These are phyloP conservation scores for Apeltes quadracus DNA, from an alignment of 2,113 vertebrate genomes.

Conservation along the genomic window DNA sequence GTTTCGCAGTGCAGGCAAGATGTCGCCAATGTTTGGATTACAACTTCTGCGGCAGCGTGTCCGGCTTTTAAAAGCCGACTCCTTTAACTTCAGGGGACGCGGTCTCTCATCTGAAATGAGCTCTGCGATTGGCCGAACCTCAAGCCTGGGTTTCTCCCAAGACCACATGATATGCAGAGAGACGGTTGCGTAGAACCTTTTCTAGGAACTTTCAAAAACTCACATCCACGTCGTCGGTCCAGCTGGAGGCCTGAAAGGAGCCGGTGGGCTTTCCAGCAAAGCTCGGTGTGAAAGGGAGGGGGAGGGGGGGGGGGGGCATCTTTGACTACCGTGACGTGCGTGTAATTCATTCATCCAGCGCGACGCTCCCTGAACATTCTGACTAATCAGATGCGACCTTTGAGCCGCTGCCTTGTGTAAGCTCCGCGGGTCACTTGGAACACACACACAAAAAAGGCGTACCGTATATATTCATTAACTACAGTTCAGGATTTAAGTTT, in stretches of 20 bases:
- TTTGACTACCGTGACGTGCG: neutral
- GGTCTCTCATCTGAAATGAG: too few species aligned
- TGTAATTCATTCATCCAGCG: neutral
- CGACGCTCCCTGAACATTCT: neutral
- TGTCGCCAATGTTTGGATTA: neutral
- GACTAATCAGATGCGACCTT: constrained; percentile 51
- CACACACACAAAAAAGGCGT: neutral
- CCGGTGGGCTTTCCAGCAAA: neutral
- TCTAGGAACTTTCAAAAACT: neutral
- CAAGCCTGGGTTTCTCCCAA: too few species aligned
- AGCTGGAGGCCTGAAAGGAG: neutral
- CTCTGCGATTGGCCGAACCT: too few species aligned
- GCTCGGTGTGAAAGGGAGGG: neutral
- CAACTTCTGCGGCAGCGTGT: neutral
- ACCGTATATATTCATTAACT: neutral
- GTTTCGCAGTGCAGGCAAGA: neutral
- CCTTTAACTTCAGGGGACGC: too few species aligned
- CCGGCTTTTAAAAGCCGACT: neutral
- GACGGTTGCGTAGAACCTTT: too few species aligned
- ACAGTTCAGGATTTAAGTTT: neutral
- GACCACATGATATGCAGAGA: too few species aligned
- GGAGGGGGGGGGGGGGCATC: too few species aligned
- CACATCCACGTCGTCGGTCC: neutral
- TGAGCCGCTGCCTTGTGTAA: constrained; percentile 43
- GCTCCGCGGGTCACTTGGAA: constrained; percentile 8